Base-by-base conservation (phyloP, 2,888 invertebrate genomes). In the Loripinus fragilis region DNA sequence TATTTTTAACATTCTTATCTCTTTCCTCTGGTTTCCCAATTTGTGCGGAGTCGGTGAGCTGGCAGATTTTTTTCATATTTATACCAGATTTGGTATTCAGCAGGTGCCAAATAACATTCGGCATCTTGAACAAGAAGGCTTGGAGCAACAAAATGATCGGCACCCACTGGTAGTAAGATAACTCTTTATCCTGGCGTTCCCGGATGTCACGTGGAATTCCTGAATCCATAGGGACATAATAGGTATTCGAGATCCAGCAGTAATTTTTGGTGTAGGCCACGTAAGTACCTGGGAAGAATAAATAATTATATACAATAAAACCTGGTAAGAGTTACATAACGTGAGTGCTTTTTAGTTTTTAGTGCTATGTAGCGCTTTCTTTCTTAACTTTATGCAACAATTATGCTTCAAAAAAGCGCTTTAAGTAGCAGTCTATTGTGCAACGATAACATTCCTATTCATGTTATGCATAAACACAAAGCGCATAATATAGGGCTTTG, bases 231-330 rank as follows among this genome's bases (percentile, higher is more conserved):
- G 92, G 90, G 68, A 92, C 86, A 90, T 93, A 94, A 87, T 94
- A 94, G 2, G 94, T 94, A 89, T 94, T 94, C 75, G 94, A 93
- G 28, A 94, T 94, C 94, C 94, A 94, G 89, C 94, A 94, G 85
- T 94, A 94, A 90, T 94, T 94, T 87, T 94, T 94, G 23, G 94
- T 93, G 88, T 94, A 94, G 67, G 94, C 93, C 76, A 94, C 93
- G 91, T 94, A 94, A 30, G 94, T 93, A 45, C 93, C 93, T 45
- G 94, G 92, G n/a, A 48, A 41, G 15, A 41, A n/a, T n/a, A n/a
- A n/a, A n/a, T n/a, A n/a, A n/a, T n/a, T n/a, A n/a, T n/a, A n/a
- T n/a, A n/a, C n/a, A n/a, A n/a, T n/a, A n/a, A n/a, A n/a, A n/a
- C n/a, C n/a, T n/a, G n/a, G n/a, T n/a, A n/a, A n/a, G n/a, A n/a